Evolutionary conservation across 2,888 invertebrate genomes (phyloP).

Genomic region (Nemoura dubitans): DNA sequence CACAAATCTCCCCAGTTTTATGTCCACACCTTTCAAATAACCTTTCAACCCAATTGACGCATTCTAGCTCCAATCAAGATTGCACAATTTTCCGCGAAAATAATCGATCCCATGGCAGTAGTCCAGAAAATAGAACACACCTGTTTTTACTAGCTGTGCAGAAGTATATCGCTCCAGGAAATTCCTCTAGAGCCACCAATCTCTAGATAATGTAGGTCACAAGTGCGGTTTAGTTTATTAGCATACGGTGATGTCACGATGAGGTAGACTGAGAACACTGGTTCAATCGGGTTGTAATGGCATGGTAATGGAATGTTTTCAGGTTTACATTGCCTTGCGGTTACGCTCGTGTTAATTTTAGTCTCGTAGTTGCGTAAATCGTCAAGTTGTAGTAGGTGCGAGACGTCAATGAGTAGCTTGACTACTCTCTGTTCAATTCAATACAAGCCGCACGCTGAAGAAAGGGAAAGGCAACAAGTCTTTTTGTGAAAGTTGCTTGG

Average conservation of each 20-base stretch:
- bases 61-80: background rate
- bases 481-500: background rate
- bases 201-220: background rate
- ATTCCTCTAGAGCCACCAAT: background rate
- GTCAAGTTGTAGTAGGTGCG: constrained; percentile 1
- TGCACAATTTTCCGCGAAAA: constrained; percentile 12
- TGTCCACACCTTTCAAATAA: background rate
- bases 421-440: background rate
- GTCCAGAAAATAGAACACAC: constrained; percentile 30
- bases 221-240: background rate
- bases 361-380: background rate
- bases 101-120: background rate
- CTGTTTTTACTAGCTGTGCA: constrained; percentile 33
- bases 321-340: background rate
- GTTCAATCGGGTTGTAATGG: background rate
- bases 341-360: constrained; percentile 12
- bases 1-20: background rate
- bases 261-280: background rate
- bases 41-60: background rate
- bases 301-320: background rate
- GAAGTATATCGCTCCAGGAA: constrained; percentile 1
- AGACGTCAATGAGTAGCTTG: background rate
- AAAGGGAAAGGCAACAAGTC: background rate
- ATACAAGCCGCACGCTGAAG: background rate
- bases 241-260: background rate